Evolutionary conservation across 2,888 invertebrate genomes (phyloP), one percentile per base, ranked within the genome.

Genomic region (Dastarcus helophoroides): DNA sequence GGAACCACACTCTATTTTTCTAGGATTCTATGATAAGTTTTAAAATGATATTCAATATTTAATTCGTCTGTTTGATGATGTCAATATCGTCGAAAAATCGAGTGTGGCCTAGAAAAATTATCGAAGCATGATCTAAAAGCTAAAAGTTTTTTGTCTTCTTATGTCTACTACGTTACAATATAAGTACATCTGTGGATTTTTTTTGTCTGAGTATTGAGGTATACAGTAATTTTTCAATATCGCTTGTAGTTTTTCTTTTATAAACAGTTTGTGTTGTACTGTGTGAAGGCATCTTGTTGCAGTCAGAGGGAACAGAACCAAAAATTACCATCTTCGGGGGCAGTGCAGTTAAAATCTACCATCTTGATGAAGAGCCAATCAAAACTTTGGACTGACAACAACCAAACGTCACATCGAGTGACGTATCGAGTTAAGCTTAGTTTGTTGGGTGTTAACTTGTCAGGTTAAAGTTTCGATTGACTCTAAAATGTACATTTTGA

Each of bases 211-310:
- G 61, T 60, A 53, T 53, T 61, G 61, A 61, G 61, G 61, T 61
- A 61, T 59, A 57, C 53, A 54, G 53, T 39, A 38, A 41, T 33
- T 36, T 44, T 44, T 43, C 40, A 42, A 47, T 44, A 45, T 52
- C 53, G 50, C 51, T 56, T 56, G 51, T 55, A 53, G 47, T 53
- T 50, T 46, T n/a, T n/a, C n/a, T n/a, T 47, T 42, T 38, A 36
- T 33, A 51, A 56, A 54, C 52, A 53, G 49, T 49, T n/a, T 57
- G 53, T 60, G 57, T 62, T 62, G 62, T 62, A 62, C 62, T 62
- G 59, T 58, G 40, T 36, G 53, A 62, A 62, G 62, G 62, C 62
- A 62, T 58, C 62, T 60, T 62, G 60, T 61, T 62, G 56, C 57
- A 46, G 32, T 39, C 43, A 43, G 45, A 47, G 43, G 44, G 46